Percentiles rank a stretch among this genome's conserved stretches.
These are phyloP conservation scores for Penaeus indicus DNA, from an alignment of 1,140 invertebrate genomes.

Conservation along the genomic window DNA sequence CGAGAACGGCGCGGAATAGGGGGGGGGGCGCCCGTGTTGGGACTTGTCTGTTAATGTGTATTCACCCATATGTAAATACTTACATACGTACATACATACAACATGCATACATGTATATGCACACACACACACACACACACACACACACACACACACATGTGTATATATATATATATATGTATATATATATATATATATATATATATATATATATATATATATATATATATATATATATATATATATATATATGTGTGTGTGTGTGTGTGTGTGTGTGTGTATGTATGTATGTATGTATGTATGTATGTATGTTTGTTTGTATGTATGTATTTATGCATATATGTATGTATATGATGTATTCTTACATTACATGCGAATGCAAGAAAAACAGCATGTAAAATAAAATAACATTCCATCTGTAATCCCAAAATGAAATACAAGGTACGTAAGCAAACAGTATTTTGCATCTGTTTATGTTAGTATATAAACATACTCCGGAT, in stretches of 20 bases:
- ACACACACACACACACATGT: not conserved
- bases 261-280: conserved; percentile 20
- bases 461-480: not conserved
- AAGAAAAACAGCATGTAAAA: conserved; percentile 3
- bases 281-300: conserved; percentile 26
- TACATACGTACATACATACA: not conserved
- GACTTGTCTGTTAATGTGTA: not conserved
- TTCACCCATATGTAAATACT: not conserved
- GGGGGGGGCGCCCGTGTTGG: too few species aligned
- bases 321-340: conserved; percentile 2
- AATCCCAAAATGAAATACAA: conserved; percentile 34
- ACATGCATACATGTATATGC: not conserved
- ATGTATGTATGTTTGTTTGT: not conserved
- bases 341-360: not conserved
- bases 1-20: too few species aligned
- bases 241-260: conserved; percentile 23
- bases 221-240: not conserved
- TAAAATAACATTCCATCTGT: conserved; percentile 16
- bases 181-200: not conserved
- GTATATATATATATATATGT: not conserved
- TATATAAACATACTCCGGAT: not conserved
- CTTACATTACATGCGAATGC: not conserved
- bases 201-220: not conserved
- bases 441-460: not conserved
- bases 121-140: not conserved